Evolutionary conservation across 2,888 invertebrate genomes (phyloP), one percentile per base, ranked within the genome.

Genomic region (Athalia cordata): DNA sequence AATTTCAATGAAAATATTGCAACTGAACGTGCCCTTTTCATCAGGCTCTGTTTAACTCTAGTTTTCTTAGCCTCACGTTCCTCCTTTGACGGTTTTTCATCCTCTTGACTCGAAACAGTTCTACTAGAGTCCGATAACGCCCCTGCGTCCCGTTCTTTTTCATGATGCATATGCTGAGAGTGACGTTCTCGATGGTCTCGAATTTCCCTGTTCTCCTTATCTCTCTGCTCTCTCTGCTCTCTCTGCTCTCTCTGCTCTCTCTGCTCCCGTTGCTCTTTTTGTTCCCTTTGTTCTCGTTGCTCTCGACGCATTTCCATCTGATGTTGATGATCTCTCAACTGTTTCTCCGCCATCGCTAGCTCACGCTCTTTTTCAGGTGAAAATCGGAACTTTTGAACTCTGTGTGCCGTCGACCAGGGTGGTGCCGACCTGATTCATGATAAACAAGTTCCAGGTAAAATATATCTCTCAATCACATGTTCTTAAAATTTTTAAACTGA

Each of bases 1-100:
- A 96, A 90, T 78, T 96, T 96, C 72, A 96, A 90, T 5, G 96
- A 96, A 90, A 96, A 96, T 86, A 96, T 96, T 5, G 96, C 96
- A 64, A 96, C 96, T 0, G 96, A 96, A 11, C 96, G 92, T 5
- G 96, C 96, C 74, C 96, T 93, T 89, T 96, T 96, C 90, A 96
- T 95, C 47, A 96, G 89, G 83, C 94, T 94, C 70, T 96, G 96
- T 86, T 94, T 95, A 15, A 94, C 93, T 11, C 93, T 92, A 57
- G 94, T 94, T 86, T 94, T 94, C 79, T 94, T 94, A 4, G 94
- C 93, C 80, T 93, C 91, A 80, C 93, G 90, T 84, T 94, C 93
- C 55, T 93, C 93, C 55, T 82, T 83, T 11, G 80, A 82, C 2
- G 85, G 79, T 62, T 91, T 91, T 61, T 92, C 91, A 43, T 92